Evolutionary conservation across 2,113 vertebrate species (phyloP).

Genomic region (Opisthocomus hoazin): DNA sequence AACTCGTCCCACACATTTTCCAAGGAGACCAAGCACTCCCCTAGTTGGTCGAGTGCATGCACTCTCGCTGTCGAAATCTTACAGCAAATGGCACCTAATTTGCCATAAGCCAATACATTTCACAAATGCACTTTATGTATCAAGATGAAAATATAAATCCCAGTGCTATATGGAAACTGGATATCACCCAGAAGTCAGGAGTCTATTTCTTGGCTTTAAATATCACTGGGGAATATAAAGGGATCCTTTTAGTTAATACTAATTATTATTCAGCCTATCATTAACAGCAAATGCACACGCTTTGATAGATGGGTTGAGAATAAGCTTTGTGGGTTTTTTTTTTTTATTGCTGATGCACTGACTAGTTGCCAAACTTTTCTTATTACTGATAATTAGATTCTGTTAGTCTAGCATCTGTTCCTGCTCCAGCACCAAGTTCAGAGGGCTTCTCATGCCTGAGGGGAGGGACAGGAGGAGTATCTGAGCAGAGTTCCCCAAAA

Average conservation of each 20-base stretch:
- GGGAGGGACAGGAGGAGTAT: background rate
- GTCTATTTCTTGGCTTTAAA: background rate
- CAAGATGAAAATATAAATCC: background rate
- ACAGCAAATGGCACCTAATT: background rate
- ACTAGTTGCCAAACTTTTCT: slow-evolving; percentile 47
- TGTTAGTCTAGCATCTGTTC: background rate
- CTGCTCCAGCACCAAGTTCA: background rate
- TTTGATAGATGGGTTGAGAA: slow-evolving; percentile 1
- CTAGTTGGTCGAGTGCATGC: rapidly evolving
- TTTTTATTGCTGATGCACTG: background rate
- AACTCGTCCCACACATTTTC: background rate
- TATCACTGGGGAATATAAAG: background rate
- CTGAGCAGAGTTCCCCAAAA: background rate
- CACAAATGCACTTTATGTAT: background rate
- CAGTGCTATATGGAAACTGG: background rate
- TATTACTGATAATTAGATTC: slow-evolving; percentile 4
- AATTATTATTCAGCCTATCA: slow-evolving; percentile 19
- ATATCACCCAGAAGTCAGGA: background rate
- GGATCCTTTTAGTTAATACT: background rate
- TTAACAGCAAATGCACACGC: background rate
- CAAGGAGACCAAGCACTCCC: background rate
- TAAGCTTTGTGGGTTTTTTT: background rate
- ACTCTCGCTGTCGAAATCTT: background rate
- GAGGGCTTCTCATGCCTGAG: background rate
- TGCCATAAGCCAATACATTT: background rate